Evolutionary conservation across 2,888 invertebrate genomes (phyloP), one percentile per base, ranked within the genome.

Genomic region (Hemicrepidius hirtus): DNA sequence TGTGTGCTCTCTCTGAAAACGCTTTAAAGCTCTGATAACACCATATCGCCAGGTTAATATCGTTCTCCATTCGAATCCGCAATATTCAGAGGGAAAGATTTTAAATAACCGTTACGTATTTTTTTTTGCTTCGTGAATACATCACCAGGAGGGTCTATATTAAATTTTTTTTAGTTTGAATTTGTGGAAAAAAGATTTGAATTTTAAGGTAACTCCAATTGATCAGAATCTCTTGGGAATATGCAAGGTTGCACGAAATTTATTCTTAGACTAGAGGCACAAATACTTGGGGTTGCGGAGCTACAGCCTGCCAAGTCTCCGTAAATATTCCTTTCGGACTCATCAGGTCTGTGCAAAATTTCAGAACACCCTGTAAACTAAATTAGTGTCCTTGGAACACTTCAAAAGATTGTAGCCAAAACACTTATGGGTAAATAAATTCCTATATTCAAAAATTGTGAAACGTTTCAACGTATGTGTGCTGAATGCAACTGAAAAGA

Each of bases 351-450:
- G n/a, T n/a, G n/a, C n/a, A n/a, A n/a, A n/a, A n/a, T n/a, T n/a
- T n/a, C n/a, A n/a, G n/a, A n/a, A n/a, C n/a, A n/a, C n/a, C n/a
- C n/a, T n/a, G n/a, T n/a, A n/a, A n/a, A n/a, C n/a, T n/a, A n/a
- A n/a, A n/a, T n/a, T n/a, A n/a, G n/a, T n/a, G n/a, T n/a, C n/a
- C n/a, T n/a, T n/a, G n/a, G n/a, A n/a, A n/a, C n/a, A n/a, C n/a
- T n/a, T n/a, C n/a, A n/a, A n/a, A n/a, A n/a, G n/a, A n/a, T n/a
- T n/a, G n/a, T n/a, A n/a, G n/a, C n/a, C n/a, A n/a, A n/a, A n/a
- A n/a, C n/a, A n/a, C n/a, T 65, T 50, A 40, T 21, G 21, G 37
- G 12, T 65, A 37, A 50, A 49, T 65, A 65, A 65, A 65, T 65
- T 65, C 37, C 64, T 35, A 65, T 46, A 9, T 62, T 12, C 16